A percentile compares a stretch with the other conserved stretches of the same genome.
Conservation (phyloP, 2,797 vertebrate species). For the Notolabrus celidotus region DNA sequence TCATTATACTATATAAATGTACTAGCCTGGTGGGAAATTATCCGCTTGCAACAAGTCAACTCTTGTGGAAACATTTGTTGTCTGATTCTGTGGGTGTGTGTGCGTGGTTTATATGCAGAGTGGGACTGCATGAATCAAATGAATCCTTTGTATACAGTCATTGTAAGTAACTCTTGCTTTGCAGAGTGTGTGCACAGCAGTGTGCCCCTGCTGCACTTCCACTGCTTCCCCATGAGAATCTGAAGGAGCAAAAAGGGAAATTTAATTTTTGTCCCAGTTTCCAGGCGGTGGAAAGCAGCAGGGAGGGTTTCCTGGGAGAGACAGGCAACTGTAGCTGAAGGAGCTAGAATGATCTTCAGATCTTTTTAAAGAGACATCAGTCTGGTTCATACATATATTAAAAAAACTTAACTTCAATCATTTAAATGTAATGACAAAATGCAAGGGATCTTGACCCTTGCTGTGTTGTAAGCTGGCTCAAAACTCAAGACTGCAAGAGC, state of each 20-base stretch:
- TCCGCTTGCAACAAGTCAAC: slow-evolving; percentile 34
- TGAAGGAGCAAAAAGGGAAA: slow-evolving; percentile 35
- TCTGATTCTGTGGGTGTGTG: background rate
- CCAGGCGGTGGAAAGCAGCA: slow-evolving; percentile 16
- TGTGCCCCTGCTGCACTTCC: slow-evolving; percentile 26
- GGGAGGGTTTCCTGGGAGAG: slow-evolving; percentile 14
- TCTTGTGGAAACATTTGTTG: slow-evolving; percentile 31
- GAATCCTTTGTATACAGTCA: slow-evolving; percentile 28
- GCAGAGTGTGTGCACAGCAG: slow-evolving; percentile 5
- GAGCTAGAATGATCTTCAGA: no score
- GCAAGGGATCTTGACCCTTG: no score
- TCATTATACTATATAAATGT: slow-evolving; percentile 52
- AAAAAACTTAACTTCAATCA: no score
- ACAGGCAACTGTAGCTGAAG: background rate
- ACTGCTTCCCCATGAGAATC: slow-evolving; percentile 24
- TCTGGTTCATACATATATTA: no score
- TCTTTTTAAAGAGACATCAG: no score
- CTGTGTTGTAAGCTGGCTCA: no score
- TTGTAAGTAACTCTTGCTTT: slow-evolving; percentile 35
- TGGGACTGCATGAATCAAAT: slow-evolving; percentile 31
- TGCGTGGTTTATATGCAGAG: slow-evolving; percentile 6
- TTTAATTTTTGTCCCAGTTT: slow-evolving; percentile 29
- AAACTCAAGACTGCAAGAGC: no score
- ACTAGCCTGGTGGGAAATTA: slow-evolving; percentile 49
- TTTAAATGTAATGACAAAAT: no score